Base-by-base conservation (phyloP, 2,888 invertebrate genomes). In the Xylocampa areola region DNA sequence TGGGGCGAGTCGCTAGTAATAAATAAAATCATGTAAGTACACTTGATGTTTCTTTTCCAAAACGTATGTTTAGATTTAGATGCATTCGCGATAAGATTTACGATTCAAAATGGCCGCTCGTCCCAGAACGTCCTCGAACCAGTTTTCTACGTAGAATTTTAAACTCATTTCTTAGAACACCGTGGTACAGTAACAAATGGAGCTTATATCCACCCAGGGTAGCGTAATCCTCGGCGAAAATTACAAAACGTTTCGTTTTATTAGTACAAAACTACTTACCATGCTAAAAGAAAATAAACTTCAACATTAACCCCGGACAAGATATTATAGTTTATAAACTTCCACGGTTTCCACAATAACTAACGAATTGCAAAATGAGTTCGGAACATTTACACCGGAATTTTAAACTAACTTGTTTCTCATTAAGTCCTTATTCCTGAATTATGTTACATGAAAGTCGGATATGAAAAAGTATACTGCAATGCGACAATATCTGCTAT, bases 401-500 rank as follows among this genome's bases (percentile, higher is more conserved):
- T 53, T 50, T 19, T n/a, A 45, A 63, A 60, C 43, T 14, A 49
- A 61, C 30, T 62, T 58, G 40, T 37, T 48, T 49, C 47, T 57
- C 55, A 62, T 50, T 53, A 60, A 62, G 37, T 50, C 49, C 17
- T 58, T 53, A 53, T 40, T 40, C 27, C 25, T 41, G 32, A 57
- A 57, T 57, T 40, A 59, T 36, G 35, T 64, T 59, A 43, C 11
- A 39, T 67, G 36, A 30, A 16, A 36, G 40, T 54, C 6, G 32
- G 37, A 47, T 65, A 65, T 65, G 41, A 60, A 57, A 54, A 61
- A 53, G 37, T 37, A 48, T 48, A 65, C 74, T 73, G 77, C 74
- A 76, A 17, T 76, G 77, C 68, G 71, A 71, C 64, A 61, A 33
- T 43, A 44, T 16, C n/a, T n/a, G n/a, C n/a, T n/a, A n/a, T n/a